phyloP scores from a whole-genome alignment of 2,113 vertebrate species.

The Sinocyclocheilus anshuiensis region DNA sequence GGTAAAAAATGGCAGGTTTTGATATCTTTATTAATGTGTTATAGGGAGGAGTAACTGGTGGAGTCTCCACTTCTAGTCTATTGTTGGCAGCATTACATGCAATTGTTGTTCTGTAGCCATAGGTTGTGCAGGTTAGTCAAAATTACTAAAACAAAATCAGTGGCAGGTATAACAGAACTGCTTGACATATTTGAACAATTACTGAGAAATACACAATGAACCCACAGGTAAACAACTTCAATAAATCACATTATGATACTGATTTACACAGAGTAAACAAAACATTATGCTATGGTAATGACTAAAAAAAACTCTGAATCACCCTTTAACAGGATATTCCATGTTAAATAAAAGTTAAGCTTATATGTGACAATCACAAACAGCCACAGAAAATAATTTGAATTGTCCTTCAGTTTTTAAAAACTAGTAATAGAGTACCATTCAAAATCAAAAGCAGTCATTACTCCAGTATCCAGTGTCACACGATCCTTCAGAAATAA shows the following conservation, averaged over 20 bases:
- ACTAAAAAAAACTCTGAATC: conserved; percentile 22
- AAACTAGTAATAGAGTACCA: neutral
- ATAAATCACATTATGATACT: neutral
- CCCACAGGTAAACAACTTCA: neutral
- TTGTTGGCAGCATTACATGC: neutral
- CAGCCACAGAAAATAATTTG: neutral
- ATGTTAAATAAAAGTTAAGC: neutral
- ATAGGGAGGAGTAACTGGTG: neutral
- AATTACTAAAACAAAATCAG: conserved; percentile 12
- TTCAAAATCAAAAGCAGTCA: neutral
- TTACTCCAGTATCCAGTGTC: neutral
- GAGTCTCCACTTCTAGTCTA: neutral
- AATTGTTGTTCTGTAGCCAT: neutral
- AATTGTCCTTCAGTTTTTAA: neutral
- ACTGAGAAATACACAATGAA: neutral
- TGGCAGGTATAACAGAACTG: neutral
- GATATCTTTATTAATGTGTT: conserved; percentile 57
- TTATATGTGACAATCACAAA: neutral
- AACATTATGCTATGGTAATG: conserved; percentile 1
- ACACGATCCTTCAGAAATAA: neutral
- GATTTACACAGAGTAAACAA: conserved; percentile 7
- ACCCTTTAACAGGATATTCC: neutral
- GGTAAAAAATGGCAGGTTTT: conserved; percentile 65
- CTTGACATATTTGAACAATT: conserved; percentile 4
- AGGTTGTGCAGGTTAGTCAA: neutral